These are phyloP conservation scores for Chrysoperla carnea DNA, from an alignment of 1,140 invertebrate species.

Conservation along the genomic window DNA sequence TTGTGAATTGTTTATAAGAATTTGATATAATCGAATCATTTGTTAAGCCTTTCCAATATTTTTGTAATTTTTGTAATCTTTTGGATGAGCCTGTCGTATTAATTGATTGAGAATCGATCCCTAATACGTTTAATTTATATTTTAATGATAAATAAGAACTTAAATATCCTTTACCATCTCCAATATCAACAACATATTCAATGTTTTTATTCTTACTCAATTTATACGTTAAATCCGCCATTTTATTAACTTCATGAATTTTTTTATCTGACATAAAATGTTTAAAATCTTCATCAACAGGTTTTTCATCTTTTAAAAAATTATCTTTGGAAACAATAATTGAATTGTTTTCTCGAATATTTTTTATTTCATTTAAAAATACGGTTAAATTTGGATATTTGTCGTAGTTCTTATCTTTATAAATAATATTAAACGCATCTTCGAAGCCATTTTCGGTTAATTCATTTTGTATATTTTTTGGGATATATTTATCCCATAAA, in stretches of 20 bases:
- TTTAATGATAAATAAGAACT: constrained; percentile 52
- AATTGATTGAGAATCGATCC: constrained; percentile 49
- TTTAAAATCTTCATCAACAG: constrained; percentile 14
- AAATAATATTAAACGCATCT: constrained; percentile 23
- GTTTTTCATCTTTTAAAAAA: constrained; percentile 20
- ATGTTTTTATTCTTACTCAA: constrained; percentile 19
- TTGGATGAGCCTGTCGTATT: constrained; percentile 44
- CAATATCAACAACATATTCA: constrained; percentile 54
- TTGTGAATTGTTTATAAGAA: constrained; percentile 26
- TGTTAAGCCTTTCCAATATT: constrained; percentile 25
- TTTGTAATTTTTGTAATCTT: constrained; percentile 38
- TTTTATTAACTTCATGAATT: constrained; percentile 55
- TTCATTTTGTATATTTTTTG: constrained; percentile 30
- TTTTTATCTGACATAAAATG: constrained; percentile 69
- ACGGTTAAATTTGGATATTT: constrained; percentile 2
- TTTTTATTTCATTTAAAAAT: constrained; percentile 16
- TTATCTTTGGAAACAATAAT: too few species aligned
- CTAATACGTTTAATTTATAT: constrained; percentile 52
- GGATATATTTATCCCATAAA: constrained; percentile 41
- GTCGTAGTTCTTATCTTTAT: constrained; percentile 11
- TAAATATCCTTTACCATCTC: constrained; percentile 74
- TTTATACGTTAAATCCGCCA: constrained; percentile 20
- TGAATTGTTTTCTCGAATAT: too few species aligned
- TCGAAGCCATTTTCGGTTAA: constrained; percentile 24
- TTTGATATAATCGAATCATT: neutral